A percentile compares a stretch with the other conserved stretches of the same genome.
Conservation (phyloP, 2,888 invertebrate genomes). For the Andrena minutula region DNA sequence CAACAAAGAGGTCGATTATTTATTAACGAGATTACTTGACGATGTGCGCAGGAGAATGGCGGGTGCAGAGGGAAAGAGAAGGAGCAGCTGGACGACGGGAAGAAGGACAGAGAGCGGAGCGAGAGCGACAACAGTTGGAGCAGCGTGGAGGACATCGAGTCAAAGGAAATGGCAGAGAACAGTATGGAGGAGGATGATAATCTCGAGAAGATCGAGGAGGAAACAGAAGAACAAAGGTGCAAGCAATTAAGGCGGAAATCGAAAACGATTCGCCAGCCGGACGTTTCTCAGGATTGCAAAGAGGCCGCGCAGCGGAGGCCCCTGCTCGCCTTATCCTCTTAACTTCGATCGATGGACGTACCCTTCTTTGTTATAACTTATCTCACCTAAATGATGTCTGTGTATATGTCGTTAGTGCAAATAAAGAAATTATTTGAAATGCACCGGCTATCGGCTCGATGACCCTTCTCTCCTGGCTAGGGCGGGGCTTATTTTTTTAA, state of each 20-base stretch:
- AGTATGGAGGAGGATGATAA: slow-evolving; percentile 44
- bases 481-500: no score
- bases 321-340: slow-evolving; percentile 76
- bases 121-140: slow-evolving; percentile 79
- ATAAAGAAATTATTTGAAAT: slow-evolving; percentile 59
- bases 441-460: not conserved
- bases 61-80: slow-evolving; percentile 44
- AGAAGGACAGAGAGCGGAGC: slow-evolving; percentile 69
- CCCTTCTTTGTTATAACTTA: slow-evolving; percentile 11
- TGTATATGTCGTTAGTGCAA: slow-evolving; percentile 69
- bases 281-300: slow-evolving; percentile 71
- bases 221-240: slow-evolving; percentile 45
- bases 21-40: not conserved
- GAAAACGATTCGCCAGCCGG: slow-evolving; percentile 64
- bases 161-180: slow-evolving; percentile 58
- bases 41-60: slow-evolving; percentile 57
- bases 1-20: no score
- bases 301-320: slow-evolving; percentile 77
- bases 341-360: slow-evolving; percentile 35
- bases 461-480: not conserved
- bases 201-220: slow-evolving; percentile 55
- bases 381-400: slow-evolving; percentile 62
- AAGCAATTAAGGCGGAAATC: slow-evolving; percentile 63
- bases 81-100: slow-evolving; percentile 37
- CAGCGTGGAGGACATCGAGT: slow-evolving; percentile 76